These are phyloP conservation scores for Psettodes erumei DNA, from an alignment of 2,113 vertebrate species.

Conservation along the genomic window DNA sequence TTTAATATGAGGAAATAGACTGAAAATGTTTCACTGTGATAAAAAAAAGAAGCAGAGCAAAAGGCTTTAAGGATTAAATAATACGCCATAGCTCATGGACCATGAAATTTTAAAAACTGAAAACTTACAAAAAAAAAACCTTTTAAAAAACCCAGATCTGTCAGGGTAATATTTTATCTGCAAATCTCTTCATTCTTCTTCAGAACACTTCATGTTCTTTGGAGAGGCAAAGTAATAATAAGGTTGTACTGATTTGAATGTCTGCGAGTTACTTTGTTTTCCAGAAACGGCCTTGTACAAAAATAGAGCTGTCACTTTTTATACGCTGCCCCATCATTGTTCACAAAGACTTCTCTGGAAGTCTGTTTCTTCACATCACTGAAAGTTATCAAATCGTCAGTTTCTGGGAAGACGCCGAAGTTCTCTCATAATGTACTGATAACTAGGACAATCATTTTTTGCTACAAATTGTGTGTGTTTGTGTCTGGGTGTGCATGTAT, in stretches of 20 bases:
- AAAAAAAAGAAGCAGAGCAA: neutral
- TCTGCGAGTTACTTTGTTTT: neutral
- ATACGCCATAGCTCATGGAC: neutral
- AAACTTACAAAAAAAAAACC: no score
- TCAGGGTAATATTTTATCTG: neutral
- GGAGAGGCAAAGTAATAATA: neutral
- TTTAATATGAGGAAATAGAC: neutral
- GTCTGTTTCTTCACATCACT: neutral
- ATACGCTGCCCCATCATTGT: neutral
- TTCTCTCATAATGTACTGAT: neutral
- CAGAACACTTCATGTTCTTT: neutral
- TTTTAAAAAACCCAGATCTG: neutral
- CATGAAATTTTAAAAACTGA: neutral
- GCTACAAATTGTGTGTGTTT: neutral
- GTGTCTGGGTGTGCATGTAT: neutral
- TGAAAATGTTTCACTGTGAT: neutral
- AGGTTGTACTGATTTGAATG: neutral
- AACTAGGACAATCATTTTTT: neutral
- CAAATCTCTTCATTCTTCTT: no score
- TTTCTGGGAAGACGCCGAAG: constrained; percentile 47
- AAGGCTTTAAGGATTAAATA: neutral
- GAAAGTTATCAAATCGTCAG: neutral
- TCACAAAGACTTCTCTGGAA: neutral
- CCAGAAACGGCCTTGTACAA: neutral
- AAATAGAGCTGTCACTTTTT: neutral